Conservation (phyloP, 2,888 invertebrate species). For the Clunio marinus region DNA sequence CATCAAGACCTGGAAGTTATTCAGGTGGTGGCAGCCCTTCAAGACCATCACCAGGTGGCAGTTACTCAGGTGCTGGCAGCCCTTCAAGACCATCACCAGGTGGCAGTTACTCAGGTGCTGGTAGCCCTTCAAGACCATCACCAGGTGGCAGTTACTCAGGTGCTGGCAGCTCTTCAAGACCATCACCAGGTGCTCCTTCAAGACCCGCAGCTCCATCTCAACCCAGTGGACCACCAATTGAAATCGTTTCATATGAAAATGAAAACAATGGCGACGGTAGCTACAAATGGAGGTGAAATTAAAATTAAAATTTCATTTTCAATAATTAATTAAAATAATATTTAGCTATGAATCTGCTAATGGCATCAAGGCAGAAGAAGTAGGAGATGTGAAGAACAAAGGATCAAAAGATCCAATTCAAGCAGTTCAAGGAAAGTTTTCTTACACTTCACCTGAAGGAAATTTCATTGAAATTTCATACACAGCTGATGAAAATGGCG, state of each 20-base stretch:
- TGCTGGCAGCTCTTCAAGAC: neutral
- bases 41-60: conserved; percentile 38
- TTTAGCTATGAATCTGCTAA: conserved; percentile 60
- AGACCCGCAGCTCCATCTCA: conserved; percentile 43
- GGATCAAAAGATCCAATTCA: conserved; percentile 56
- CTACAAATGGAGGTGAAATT: conserved; percentile 54
- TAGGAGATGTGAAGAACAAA: conserved; percentile 59
- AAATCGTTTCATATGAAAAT: conserved; percentile 57
- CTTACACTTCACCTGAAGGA: conserved; percentile 64
- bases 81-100: no score
- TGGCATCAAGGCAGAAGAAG: conserved; percentile 60
- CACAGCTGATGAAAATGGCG: conserved; percentile 63
- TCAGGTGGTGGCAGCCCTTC: no score
- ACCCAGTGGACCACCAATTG: conserved; percentile 51
- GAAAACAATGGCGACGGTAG: conserved; percentile 58
- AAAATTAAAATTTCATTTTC: neutral
- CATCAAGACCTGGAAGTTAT: conserved; percentile 5
- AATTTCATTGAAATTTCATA: conserved; percentile 52
- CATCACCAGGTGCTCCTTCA: conserved; percentile 43
- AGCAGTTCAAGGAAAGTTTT: conserved; percentile 58
- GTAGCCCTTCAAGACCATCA: neutral
- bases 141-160: neutral
- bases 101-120: conserved; percentile 9
- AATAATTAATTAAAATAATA: neutral
- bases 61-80: no score